These are phyloP conservation scores for Choristoneura rosaceana DNA, from an alignment of 2,888 invertebrate species.

Conservation along the genomic window DNA sequence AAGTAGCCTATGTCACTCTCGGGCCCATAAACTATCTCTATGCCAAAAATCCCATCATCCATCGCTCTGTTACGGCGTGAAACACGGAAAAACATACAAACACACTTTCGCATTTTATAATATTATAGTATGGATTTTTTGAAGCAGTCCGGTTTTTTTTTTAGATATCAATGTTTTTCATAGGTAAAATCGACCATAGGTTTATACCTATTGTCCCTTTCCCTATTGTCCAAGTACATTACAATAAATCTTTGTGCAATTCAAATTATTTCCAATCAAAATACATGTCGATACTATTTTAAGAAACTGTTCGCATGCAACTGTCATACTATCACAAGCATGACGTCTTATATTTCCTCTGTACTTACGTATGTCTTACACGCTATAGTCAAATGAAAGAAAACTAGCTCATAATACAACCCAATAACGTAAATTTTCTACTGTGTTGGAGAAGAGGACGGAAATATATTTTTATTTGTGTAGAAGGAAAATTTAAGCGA, in stretches of 20 bases:
- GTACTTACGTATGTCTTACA: conserved; percentile 4
- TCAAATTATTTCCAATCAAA: not conserved
- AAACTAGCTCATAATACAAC: not conserved
- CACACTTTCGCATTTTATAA: no score
- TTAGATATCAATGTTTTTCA: no score
- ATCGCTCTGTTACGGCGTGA: no score
- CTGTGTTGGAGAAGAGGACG: conserved; percentile 8
- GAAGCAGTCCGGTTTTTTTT: no score
- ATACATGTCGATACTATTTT: not conserved
- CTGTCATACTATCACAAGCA: conserved; percentile 51
- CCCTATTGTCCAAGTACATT: not conserved
- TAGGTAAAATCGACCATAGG: no score
- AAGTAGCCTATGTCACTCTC: no score
- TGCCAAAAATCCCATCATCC: no score
- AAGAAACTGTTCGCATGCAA: conserved; percentile 46
- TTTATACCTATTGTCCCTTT: no score
- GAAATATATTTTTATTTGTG: conserved; percentile 15
- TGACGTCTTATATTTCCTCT: conserved; percentile 53
- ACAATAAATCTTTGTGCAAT: not conserved
- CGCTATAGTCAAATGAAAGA: not conserved
- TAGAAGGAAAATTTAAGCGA: not conserved
- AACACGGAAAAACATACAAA: no score
- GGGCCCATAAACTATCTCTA: no score
- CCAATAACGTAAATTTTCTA: not conserved
- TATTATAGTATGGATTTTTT: no score